Evolutionary conservation across 2,888 invertebrate species (phyloP).

Genomic region (Noctua janthe): DNA sequence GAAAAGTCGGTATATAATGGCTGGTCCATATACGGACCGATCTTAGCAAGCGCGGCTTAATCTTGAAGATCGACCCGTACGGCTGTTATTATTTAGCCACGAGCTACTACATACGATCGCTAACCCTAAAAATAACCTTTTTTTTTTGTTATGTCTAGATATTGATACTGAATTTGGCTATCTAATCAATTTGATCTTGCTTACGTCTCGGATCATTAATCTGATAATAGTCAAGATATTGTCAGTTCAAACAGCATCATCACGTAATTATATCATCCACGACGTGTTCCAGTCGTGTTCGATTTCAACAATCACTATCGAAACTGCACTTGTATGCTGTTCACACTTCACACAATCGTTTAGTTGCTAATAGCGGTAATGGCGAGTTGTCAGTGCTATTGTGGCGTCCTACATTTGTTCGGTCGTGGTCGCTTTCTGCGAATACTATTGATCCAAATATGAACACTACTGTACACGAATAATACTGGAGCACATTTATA

Average conservation of each 20-base stretch:
- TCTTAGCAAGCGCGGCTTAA: neutral
- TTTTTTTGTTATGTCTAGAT: neutral
- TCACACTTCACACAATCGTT: conserved; percentile 37
- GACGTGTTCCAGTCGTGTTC: neutral
- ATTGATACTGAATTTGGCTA: neutral
- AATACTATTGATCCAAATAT: conserved; percentile 47
- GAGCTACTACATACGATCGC: neutral
- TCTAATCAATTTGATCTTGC: neutral
- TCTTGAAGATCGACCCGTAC: no score
- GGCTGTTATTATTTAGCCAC: no score
- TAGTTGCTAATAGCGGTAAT: conserved; percentile 41
- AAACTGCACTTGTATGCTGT: conserved; percentile 43
- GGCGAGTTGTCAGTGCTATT: conserved; percentile 40
- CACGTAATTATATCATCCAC: conserved; percentile 13
- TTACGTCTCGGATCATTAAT: neutral
- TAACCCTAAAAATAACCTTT: neutral
- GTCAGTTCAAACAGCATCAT: neutral
- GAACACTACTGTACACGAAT: conserved; percentile 14
- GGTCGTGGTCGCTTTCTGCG: conserved; percentile 33
- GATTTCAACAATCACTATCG: conserved; percentile 23
- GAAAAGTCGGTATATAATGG: neutral
- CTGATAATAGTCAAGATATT: no score
- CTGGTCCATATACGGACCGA: no score
- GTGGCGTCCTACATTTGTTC: conserved; percentile 54
- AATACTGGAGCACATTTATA: neutral